phyloP scores from a whole-genome alignment of 1,140 invertebrate genomes.

The Scaptomyza graminum region DNA sequence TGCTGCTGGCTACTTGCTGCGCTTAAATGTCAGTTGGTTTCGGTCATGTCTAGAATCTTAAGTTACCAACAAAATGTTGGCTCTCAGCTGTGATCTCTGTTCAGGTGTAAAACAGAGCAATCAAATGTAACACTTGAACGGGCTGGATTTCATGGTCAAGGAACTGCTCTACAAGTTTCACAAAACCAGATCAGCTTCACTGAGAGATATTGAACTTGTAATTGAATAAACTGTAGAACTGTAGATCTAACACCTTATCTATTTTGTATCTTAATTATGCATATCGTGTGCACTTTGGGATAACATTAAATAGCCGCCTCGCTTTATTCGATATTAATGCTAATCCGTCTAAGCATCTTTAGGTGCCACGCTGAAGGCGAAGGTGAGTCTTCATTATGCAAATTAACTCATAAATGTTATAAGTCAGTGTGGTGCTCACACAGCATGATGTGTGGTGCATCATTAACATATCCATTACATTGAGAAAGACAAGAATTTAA shows the following conservation, averaged over 20 bases:
- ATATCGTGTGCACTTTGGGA: slow-evolving; percentile 20
- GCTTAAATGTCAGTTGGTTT: slow-evolving; percentile 75
- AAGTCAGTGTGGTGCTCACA: slow-evolving; percentile 61
- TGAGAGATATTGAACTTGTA: slow-evolving; percentile 45
- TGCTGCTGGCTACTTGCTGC: background rate
- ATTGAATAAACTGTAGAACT: background rate
- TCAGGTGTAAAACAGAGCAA: slow-evolving; percentile 8
- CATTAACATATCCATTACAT: background rate
- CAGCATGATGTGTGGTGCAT: slow-evolving; percentile 3
- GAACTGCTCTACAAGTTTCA: slow-evolving; percentile 34
- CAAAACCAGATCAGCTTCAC: slow-evolving; percentile 44
- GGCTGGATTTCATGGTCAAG: slow-evolving; percentile 69
- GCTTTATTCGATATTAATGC: slow-evolving; percentile 28
- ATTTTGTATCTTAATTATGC: slow-evolving; percentile 12
- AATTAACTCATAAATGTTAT: slow-evolving; percentile 52
- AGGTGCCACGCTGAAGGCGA: slow-evolving; percentile 37
- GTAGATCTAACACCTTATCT: background rate
- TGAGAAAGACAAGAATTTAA: background rate
- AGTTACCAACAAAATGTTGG: slow-evolving; percentile 28
- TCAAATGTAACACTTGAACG: background rate
- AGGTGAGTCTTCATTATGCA: slow-evolving; percentile 62
- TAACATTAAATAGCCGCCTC: slow-evolving; percentile 3
- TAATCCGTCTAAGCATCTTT: slow-evolving; percentile 67
- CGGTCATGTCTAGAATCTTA: slow-evolving; percentile 63
- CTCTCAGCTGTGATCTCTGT: background rate